Base-by-base conservation (phyloP, 2,797 vertebrate species). In the Chrosomus eos region DNA sequence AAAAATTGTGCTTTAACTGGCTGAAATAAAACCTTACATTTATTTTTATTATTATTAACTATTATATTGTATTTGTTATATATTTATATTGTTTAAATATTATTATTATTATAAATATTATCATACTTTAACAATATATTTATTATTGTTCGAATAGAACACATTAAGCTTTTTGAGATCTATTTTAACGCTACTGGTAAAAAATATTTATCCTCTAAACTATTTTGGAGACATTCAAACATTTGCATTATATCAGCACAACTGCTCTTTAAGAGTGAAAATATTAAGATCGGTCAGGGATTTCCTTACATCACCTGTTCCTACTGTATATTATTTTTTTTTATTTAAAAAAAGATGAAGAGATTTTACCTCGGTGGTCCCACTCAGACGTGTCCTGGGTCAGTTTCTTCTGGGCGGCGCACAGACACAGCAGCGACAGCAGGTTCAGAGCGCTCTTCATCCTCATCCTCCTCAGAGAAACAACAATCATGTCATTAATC, bases 401-500 rank as follows among this genome's bases (percentile, higher is more conserved):
- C 93, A 89, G 92, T 85, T 87, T 90, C 83, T 91, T 92, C 88
- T 94, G 91, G 1, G 94, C 92, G 0, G 36, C 83, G 75, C 93
- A 94, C 36, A 92, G 76, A 5, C 93, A 90, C 0, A 91, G 77
- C 5, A 95, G 76, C 19, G 94, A 92, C 87, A 97, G 86, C 19
- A 96, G 64, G 60, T 90, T 80, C 79, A 94, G 53, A 82, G 89
- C 28, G 0, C 1, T 85, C 84, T 71, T 91, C 87, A 90, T 89
- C 83, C 64, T 91, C 88, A 90, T 90, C 83, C 36, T 88, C 75
- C 16, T 89, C 80, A 76, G 79, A 48, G 78, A 79, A 82, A 87
- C 84, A 88, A 85, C 83, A 89, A 28, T 79, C 80, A 77, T 82
- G 53, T 68, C 53, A 80, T 7, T 74, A 16, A 7, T 38, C 79